A percentile compares a stretch with the other conserved stretches of the same genome.
phyloP scores from a whole-genome alignment of 1,140 invertebrate species.

The Ericerus pela region DNA sequence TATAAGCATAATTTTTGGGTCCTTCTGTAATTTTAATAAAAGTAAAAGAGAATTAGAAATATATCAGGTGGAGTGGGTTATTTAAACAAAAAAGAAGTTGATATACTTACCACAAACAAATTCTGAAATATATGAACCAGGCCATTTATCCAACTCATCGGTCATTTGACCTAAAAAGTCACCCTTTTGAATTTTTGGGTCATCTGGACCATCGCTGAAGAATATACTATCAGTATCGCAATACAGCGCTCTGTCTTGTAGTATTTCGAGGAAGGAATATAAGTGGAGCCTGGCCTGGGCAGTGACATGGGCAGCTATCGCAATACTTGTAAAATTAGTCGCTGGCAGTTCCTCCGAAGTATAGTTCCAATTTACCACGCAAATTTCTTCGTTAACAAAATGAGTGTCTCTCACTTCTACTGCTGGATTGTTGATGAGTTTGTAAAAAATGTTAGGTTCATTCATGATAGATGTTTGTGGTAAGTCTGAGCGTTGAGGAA shows the following conservation, averaged over 20 bases:
- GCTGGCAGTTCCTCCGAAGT: conserved; percentile 17
- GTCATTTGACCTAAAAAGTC: conserved; percentile 28
- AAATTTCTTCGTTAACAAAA: conserved; percentile 22
- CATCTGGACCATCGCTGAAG: conserved; percentile 18
- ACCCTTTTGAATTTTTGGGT: conserved; percentile 21
- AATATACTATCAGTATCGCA: conserved; percentile 32
- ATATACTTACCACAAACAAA: conserved; percentile 21
- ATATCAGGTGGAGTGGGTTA: neutral
- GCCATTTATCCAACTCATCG: conserved; percentile 25
- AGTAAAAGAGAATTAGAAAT: neutral
- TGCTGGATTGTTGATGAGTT: conserved; percentile 24
- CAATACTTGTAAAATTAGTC: conserved; percentile 25
- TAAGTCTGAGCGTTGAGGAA: conserved; percentile 24
- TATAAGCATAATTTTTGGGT: conserved; percentile 27
- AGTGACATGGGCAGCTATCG: conserved; percentile 30
- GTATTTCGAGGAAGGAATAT: conserved; percentile 27
- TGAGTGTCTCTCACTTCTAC: conserved; percentile 20
- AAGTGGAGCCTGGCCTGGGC: conserved; percentile 30
- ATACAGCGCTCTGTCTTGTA: conserved; percentile 28
- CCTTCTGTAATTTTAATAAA: conserved; percentile 17
- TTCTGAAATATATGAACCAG: conserved; percentile 23
- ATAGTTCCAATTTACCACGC: conserved; percentile 23
- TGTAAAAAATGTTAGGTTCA: conserved; percentile 22
- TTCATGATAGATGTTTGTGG: conserved; percentile 24
- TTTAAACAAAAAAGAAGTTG: too few relatives aligned